phyloP scores from a whole-genome alignment of 2,797 vertebrate genomes.

The Pelochelys cantorii region DNA sequence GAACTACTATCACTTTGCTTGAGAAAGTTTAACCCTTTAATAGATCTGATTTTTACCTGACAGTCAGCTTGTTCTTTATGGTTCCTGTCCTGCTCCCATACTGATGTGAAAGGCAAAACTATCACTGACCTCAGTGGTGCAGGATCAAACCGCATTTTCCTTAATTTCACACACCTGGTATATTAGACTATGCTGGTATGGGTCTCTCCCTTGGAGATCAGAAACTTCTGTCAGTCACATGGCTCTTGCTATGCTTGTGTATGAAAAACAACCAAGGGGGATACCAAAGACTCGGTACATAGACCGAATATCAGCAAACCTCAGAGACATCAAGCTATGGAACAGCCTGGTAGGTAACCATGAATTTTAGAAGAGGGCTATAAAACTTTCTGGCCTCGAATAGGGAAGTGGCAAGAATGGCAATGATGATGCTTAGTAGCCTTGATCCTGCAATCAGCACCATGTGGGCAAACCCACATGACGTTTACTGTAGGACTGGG shows the following conservation, averaged over 20 bases:
- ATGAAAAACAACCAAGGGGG: neutral
- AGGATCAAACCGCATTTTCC: neutral
- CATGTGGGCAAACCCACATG: neutral
- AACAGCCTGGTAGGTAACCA: neutral
- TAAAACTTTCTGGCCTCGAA: neutral
- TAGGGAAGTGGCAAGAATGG: neutral
- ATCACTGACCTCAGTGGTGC: neutral
- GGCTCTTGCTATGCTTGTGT: neutral
- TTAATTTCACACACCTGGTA: neutral
- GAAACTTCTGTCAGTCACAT: neutral
- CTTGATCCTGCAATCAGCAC: neutral
- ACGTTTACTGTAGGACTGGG: neutral
- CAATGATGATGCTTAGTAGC: neutral
- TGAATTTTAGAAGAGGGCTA: neutral
- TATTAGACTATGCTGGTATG: neutral
- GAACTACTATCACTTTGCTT: neutral
- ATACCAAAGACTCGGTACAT: neutral
- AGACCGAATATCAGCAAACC: neutral
- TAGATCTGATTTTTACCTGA: neutral
- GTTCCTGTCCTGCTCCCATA: neutral
- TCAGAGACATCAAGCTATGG: neutral
- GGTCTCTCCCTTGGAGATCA: neutral
- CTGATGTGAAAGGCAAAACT: neutral
- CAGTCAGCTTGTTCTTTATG: neutral
- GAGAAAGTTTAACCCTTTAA: neutral